These are phyloP conservation scores for Colistium nudipinnis DNA, from an alignment of 2,113 vertebrate species.

Conservation along the genomic window DNA sequence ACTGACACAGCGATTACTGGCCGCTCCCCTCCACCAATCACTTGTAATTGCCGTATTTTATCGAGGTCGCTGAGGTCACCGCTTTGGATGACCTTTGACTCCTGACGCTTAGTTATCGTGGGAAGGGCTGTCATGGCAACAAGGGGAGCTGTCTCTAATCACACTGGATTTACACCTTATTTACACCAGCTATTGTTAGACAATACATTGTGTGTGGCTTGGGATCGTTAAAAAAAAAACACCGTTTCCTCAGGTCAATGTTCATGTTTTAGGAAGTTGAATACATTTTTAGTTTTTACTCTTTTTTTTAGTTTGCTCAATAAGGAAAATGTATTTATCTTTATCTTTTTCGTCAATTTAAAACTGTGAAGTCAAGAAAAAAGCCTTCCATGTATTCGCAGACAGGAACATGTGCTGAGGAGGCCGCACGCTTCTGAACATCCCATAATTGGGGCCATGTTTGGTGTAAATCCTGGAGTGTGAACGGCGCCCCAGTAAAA, in stretches of 20 bases:
- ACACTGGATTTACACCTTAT: not conserved
- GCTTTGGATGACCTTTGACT: slow-evolving; percentile 42
- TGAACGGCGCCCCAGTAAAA: slow-evolving; percentile 38
- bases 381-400: not conserved
- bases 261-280: too few species aligned
- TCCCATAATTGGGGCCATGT: slow-evolving; percentile 57
- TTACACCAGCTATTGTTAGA: not conserved
- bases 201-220: not conserved
- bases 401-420: slow-evolving; percentile 10
- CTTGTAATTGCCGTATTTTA: slow-evolving; percentile 45
- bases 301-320: too few species aligned
- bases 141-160: slow-evolving; percentile 4
- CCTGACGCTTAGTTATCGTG: slow-evolving; percentile 1
- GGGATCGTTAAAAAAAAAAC: too few species aligned
- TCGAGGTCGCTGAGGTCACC: slow-evolving; percentile 28
- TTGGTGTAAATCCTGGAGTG: slow-evolving; percentile 39
- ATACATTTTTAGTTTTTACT: too few species aligned
- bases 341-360: too few species aligned
- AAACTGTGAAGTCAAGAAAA: not conserved
- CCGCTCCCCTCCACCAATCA: slow-evolving; percentile 25
- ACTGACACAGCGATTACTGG: slow-evolving; percentile 31
- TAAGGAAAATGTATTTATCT: too few species aligned
- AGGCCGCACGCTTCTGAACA: slow-evolving; percentile 9
- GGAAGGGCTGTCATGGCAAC: slow-evolving; percentile 5
- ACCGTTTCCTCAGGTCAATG: too few species aligned